Evolutionary conservation across 1,140 invertebrate genomes (phyloP), one percentile per base, ranked within the genome.

Genomic region (Magallana angulata): DNA sequence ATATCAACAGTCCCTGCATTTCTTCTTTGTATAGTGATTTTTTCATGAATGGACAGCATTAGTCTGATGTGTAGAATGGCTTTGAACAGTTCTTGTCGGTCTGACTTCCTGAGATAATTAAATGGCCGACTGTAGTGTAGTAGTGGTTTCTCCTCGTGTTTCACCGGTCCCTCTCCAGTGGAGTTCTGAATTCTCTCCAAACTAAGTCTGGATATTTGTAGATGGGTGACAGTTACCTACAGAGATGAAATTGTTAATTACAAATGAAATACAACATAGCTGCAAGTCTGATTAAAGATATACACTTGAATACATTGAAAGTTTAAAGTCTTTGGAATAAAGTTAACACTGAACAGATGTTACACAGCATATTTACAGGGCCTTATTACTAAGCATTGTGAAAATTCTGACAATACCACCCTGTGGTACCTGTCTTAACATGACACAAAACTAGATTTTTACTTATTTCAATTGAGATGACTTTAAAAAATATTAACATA

Each of bases 181-280:
- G 64, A n/a, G 24, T 68, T 16, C 24, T 68, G 64, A 68, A 68
- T 68, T 68, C 24, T 68, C n/a, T 68, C 64, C 64, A 16, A 68
- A 18, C 64, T 30, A 18, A 68, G n/a, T 68, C 24, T n/a, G 18
- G 64, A 18, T 18, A 68, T 18, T 18, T 68, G 64, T 18, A 68
- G n/a, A 68, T 68, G n/a, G 7, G 64, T 68, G 9, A 68, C n/a
- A 68, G 64, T 68, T 18, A 68, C 64, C 64, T 68, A 18, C 14
- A 68, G n/a, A 68, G 5, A 68, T 18, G 24, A 18, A 16, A 68
- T 68, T n/a, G 62, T 60, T 16, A 3, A 60, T 12, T 16, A 60
- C 7, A 11, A 60, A 60, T 60, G 59, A 60, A 60, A 60, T 11
- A 60, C 9, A 60, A 60, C 16, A 60, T 3, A 16, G 16, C 9